Evolutionary conservation across 2,113 vertebrate genomes (phyloP), one percentile per base, ranked within the genome.

Genomic region (Tamias sibiricus): DNA sequence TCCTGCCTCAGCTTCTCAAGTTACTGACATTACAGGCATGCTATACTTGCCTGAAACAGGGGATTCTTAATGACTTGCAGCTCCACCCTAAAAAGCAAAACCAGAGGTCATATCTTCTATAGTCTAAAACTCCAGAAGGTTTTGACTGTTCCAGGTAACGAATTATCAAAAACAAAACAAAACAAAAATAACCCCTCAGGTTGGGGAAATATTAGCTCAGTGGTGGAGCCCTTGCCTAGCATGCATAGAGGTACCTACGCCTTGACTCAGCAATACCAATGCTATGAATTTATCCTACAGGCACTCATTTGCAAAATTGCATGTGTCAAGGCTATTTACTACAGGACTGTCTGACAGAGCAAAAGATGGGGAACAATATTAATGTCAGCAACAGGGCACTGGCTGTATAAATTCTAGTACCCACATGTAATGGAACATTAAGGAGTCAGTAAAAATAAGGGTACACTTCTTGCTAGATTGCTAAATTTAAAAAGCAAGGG

Each of bases 61-160:
- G 64, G 37, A 62, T 92, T 89, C 62, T 80, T 24, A 93, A 57
- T 5, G 77, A 32, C 59, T 52, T 83, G 37, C 20, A 76, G 71
- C 42, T 93, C 32, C 72, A 42, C 5, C 14, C 59, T 76, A 42
- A n/a, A 76, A 87, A 87, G 69, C 28, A 93, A 52, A 42, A 87
- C 19, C n/a, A 81, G 49, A 90, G 59, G 68, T 47, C 19, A 7
- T 30, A 32, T 74, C 35, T 66, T 42, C 57, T 52, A 68, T 57
- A 91, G 71, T 66, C n/a, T 54, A 83, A 77, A 91, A 64, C 8
- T 83, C 76, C 77, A 49, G 87, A 57, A 92, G 75, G 76, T 84
- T 40, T 22, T 40, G 79, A 30, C 40, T 54, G 42, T 86, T 93
- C 87, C n/a, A 30, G 66, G 74, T 79, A 93, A 96, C 26, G 72